phyloP scores from a whole-genome alignment of 2,888 invertebrate species.

The Aethes cnicana region DNA sequence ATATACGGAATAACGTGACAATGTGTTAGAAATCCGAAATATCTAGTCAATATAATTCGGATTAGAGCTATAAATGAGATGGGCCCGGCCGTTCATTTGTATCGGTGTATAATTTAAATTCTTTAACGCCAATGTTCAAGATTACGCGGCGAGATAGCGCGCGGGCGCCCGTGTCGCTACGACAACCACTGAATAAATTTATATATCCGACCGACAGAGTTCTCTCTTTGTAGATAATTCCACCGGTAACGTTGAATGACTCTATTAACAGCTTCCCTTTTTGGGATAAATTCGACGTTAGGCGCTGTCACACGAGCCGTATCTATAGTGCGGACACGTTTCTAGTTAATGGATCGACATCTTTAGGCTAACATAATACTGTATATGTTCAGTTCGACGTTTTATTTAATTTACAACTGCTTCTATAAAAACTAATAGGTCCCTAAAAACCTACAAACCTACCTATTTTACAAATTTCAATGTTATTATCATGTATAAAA shows the following conservation, averaged over 20 bases:
- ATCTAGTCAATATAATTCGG: slow-evolving; percentile 79
- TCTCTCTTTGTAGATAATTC: slow-evolving; percentile 82
- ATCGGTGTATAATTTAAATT: slow-evolving; percentile 82
- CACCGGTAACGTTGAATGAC: slow-evolving; percentile 81
- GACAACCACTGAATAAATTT: slow-evolving; percentile 81
- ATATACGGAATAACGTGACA: slow-evolving; percentile 68
- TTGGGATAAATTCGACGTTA: slow-evolving; percentile 78
- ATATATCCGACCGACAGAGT: slow-evolving; percentile 80
- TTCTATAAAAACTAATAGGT: no score
- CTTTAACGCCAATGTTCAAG: slow-evolving; percentile 83
- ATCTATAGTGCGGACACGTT: slow-evolving; percentile 54
- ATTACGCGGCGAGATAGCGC: slow-evolving; percentile 78
- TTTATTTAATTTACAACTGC: no score
- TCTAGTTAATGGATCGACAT: slow-evolving; percentile 32
- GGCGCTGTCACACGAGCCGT: slow-evolving; percentile 54
- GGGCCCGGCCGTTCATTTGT: slow-evolving; percentile 79
- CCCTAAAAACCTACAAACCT: no score
- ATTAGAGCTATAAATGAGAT: slow-evolving; percentile 79
- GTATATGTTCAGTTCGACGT: no score
- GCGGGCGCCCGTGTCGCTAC: slow-evolving; percentile 77
- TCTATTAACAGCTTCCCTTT: slow-evolving; percentile 83
- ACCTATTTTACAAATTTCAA: no score
- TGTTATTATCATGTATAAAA: no score
- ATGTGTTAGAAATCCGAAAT: slow-evolving; percentile 63
- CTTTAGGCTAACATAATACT: no score